Evolutionary conservation across 2,797 vertebrate species (phyloP).

Genomic region (Pipistrellus kuhlii): DNA sequence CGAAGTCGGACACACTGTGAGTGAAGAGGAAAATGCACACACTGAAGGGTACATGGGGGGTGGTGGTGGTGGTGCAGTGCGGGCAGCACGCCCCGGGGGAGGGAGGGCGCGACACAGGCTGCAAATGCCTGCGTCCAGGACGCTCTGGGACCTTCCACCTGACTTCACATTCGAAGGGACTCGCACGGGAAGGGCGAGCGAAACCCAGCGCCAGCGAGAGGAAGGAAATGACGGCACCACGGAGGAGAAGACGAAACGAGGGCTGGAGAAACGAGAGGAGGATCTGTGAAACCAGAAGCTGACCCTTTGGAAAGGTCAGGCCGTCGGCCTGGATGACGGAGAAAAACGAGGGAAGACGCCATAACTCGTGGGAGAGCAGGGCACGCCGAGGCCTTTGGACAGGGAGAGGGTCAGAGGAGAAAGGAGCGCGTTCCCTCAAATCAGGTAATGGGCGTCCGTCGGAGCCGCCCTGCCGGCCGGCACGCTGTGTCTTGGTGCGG

Average conservation of each 20-base stretch:
- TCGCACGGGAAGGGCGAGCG: accelerated
- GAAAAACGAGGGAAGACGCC: not conserved
- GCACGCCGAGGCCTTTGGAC: not conserved
- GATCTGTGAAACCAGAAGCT: not conserved
- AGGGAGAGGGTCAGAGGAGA: not conserved
- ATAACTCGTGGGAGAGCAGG: not conserved
- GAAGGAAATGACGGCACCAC: not conserved
- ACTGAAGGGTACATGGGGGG: not conserved
- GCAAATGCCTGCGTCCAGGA: accelerated
- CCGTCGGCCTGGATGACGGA: accelerated
- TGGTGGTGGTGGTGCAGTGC: not conserved
- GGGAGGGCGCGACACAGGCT: not conserved
- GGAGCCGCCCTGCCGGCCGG: not conserved
- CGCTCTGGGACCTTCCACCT: not conserved
- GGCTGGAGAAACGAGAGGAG: not conserved
- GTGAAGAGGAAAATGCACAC: not conserved
- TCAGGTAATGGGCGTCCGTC: not conserved
- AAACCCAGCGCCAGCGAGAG: not conserved
- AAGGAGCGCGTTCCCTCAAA: accelerated
- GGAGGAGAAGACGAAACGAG: not conserved
- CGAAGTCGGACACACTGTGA: accelerated
- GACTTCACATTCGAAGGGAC: not conserved
- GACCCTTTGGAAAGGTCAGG: not conserved
- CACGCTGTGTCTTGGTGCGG: accelerated
- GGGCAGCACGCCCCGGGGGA: not conserved